Evolutionary conservation across 2,113 vertebrate genomes (phyloP).

Genomic region (Boleophthalmus pectinirostris): DNA sequence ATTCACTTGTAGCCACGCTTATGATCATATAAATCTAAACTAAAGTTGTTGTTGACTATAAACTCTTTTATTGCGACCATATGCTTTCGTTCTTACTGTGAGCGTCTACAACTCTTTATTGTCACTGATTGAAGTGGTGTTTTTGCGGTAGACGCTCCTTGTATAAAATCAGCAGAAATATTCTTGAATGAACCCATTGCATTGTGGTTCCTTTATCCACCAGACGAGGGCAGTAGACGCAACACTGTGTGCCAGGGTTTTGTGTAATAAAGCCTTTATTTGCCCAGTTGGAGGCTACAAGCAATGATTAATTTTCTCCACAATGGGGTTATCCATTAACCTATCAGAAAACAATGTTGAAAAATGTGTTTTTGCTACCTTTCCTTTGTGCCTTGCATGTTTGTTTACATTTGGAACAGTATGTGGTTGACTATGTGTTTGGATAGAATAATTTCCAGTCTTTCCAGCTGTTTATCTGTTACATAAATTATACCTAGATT

Average conservation of each 20-base stretch:
- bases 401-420: background rate
- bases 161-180: slow-evolving; percentile 29
- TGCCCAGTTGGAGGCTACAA: slow-evolving; percentile 15
- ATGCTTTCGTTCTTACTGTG: background rate
- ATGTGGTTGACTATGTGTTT: slow-evolving; percentile 8
- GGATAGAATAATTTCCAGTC: slow-evolving; percentile 39
- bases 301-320: slow-evolving; percentile 17
- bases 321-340: slow-evolving; percentile 9
- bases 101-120: background rate
- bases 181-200: slow-evolving; percentile 50
- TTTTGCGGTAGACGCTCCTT: background rate
- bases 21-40: background rate
- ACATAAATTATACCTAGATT: slow-evolving; percentile 45
- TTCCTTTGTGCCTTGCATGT: background rate
- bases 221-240: slow-evolving; percentile 63
- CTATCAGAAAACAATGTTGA: slow-evolving; percentile 5
- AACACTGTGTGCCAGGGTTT: slow-evolving; percentile 26
- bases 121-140: background rate
- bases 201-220: slow-evolving; percentile 28
- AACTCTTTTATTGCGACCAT: background rate
- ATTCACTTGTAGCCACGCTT: background rate
- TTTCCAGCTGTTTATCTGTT: slow-evolving; percentile 40
- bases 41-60: background rate
- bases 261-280: slow-evolving; percentile 24
- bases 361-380: slow-evolving; percentile 5